Evolutionary conservation across 2,888 invertebrate genomes (phyloP).

Genomic region (Orchesella flavescens): DNA sequence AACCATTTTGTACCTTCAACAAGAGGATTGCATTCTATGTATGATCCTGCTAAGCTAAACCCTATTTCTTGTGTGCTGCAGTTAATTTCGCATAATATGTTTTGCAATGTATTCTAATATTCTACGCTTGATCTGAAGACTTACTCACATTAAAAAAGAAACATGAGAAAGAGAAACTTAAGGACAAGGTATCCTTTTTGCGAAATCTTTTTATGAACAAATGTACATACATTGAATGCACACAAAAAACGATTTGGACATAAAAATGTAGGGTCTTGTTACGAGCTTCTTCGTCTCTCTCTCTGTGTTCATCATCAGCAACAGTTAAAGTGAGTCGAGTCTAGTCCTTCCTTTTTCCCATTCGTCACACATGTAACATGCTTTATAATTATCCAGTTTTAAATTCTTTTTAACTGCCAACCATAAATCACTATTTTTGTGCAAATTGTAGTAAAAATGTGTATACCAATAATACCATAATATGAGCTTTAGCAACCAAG

Average conservation of each 20-base stretch:
- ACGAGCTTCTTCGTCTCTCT: not conserved
- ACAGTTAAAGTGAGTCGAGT: too few species aligned
- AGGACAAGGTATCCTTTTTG: slow-evolving; percentile 11
- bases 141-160: too few species aligned
- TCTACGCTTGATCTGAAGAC: too few species aligned
- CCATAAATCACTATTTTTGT: slow-evolving; percentile 54
- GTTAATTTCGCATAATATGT: too few species aligned
- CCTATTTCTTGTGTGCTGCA: too few species aligned
- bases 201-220: slow-evolving; percentile 33
- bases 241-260: slow-evolving; percentile 7
- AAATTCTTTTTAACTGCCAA: slow-evolving; percentile 54
- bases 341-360: too few species aligned
- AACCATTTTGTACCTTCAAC: too few species aligned
- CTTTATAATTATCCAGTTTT: slow-evolving; percentile 56
- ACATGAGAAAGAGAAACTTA: too few species aligned
- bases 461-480: slow-evolving; percentile 24
- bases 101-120: too few species aligned
- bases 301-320: not conserved
- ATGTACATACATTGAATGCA: not conserved
- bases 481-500: not conserved
- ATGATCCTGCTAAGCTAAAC: too few species aligned
- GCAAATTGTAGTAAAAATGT: slow-evolving; percentile 51
- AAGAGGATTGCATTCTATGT: too few species aligned
- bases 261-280: slow-evolving; percentile 32
- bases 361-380: slow-evolving; percentile 22